Base-by-base conservation (phyloP, 2,888 invertebrate species). In the Abscondita cerata region DNA sequence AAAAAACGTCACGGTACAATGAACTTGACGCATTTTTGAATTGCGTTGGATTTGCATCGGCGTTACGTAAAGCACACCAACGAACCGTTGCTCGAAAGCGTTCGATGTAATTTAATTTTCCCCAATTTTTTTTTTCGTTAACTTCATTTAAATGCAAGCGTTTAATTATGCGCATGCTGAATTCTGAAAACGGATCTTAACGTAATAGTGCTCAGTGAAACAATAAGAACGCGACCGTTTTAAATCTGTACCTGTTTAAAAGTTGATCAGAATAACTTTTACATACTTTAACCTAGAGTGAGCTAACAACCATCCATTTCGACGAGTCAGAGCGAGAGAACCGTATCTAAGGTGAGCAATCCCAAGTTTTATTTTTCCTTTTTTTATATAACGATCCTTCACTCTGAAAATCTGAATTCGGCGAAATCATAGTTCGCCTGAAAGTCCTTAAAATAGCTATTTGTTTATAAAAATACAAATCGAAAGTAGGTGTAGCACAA, bases 401-500 rank as follows among this genome's bases (percentile, higher is more conserved):
- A n/a, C n/a, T n/a, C n/a, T n/a, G n/a, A n/a, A n/a, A n/a, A n/a
- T n/a, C n/a, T n/a, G n/a, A n/a, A n/a, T n/a, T n/a, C n/a, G n/a
- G n/a, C n/a, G n/a, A n/a, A n/a, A n/a, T n/a, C n/a, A n/a, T n/a
- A n/a, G n/a, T n/a, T n/a, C n/a, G n/a, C n/a, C 25, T 6, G 25
- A 25, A 25, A 25, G n/a, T n/a, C 25, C 25, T 6, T 4, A 25
- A 25, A 25, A 25, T 25, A 25, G 6, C 25, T 25, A 25, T 48
- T n/a, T 63, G 63, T 65, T 64, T 44, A 44, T 25, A 25, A 25
- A 44, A 66, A 65, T 67, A 59, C 62, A 66, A 69, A 66, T 69
- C 66, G 69, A 69, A 69, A 69, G 69, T 69, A 69, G 69, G 69
- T 65, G 63, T 55, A 40, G 46, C 58, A 59, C 61, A 48, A 64